A percentile compares a stretch with the other conserved stretches of the same genome.
These are phyloP conservation scores for Oxytorus armatus DNA, from an alignment of 2,888 invertebrate genomes.

Conservation along the genomic window DNA sequence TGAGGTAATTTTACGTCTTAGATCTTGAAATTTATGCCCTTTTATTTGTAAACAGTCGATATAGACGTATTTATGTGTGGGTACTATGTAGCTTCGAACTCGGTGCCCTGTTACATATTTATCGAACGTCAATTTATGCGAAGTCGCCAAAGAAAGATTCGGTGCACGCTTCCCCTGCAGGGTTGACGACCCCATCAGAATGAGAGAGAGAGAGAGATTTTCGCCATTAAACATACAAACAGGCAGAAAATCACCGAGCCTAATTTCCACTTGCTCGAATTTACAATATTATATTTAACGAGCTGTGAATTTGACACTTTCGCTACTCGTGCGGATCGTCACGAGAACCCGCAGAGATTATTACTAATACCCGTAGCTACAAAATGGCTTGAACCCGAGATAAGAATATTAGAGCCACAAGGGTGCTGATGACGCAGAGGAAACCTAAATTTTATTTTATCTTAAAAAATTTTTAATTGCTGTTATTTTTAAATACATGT, in stretches of 20 bases:
- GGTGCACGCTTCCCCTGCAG: slow-evolving; percentile 54
- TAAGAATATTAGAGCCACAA: no score
- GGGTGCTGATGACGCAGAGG: no score
- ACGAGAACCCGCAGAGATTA: not conserved
- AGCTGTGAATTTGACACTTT: slow-evolving; percentile 43
- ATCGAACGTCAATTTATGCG: slow-evolving; percentile 66
- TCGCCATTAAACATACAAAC: slow-evolving; percentile 62
- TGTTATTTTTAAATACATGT: no score
- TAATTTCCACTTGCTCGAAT: slow-evolving; percentile 57
- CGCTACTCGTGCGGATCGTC: not conserved
- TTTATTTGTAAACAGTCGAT: slow-evolving; percentile 1
- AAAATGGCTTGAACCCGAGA: no score
- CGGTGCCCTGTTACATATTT: slow-evolving; percentile 66
- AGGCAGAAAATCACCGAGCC: slow-evolving; percentile 33
- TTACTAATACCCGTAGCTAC: no score
- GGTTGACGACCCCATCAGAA: slow-evolving; percentile 56
- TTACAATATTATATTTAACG: slow-evolving; percentile 43
- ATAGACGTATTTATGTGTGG: not conserved
- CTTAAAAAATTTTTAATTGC: no score
- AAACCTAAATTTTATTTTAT: no score
- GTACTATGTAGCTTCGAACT: slow-evolving; percentile 21
- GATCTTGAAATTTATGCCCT: not conserved
- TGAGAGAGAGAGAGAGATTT: slow-evolving; percentile 35
- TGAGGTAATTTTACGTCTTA: not conserved
- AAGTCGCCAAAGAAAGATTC: slow-evolving; percentile 57